Evolutionary conservation across 1,140 invertebrate genomes (phyloP), one percentile per base, ranked within the genome.

Genomic region (Euwallacea similis): DNA sequence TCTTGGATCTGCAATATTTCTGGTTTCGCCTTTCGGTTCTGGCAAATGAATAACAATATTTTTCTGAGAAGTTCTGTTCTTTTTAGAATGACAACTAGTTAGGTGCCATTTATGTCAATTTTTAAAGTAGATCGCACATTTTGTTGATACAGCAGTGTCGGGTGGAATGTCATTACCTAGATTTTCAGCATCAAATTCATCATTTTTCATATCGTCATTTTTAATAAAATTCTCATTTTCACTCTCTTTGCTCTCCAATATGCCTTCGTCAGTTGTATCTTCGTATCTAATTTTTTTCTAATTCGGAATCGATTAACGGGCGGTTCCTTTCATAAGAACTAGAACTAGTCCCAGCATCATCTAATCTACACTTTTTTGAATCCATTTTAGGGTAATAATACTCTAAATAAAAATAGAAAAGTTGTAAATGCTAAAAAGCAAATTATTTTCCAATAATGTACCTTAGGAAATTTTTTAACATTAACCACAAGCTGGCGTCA

Each of bases 141-240:
- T 60, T 60, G 58, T 21, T 60, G 21, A 8, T 41, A 60, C 16
- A 60, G 58, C 41, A 7, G 10, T 15, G 9, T 60, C 41, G 8
- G 41, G 13, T 60, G 42, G 15, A 60, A 55, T 55, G 13, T 42
- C 13, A 41, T 60, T 42, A 60, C 33, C 58, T 60, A 33, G 33
- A 16, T 33, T 60, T 60, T 9, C 58, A 60, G 58, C 58, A 60
- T 42, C 58, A 60, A 60, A 41, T 33, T 60, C 58, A 60, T 60
- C 58, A 60, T 60, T 60, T 7, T 60, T 9, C 7, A 60, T 42
- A 33, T 60, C 58, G 42, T 60, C 58, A 60, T 8, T 42, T 15
- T 60, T 33, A 7, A 33, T 60, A 60, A 60, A 60, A 42, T 21
- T 13, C 13, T 60, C 7, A 13, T 21, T 41, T 42, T 60, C 58